A percentile compares a stretch with the other conserved stretches of the same genome.
Conservation (phyloP, 2,113 vertebrate genomes). For the Addax nasomaculatus region DNA sequence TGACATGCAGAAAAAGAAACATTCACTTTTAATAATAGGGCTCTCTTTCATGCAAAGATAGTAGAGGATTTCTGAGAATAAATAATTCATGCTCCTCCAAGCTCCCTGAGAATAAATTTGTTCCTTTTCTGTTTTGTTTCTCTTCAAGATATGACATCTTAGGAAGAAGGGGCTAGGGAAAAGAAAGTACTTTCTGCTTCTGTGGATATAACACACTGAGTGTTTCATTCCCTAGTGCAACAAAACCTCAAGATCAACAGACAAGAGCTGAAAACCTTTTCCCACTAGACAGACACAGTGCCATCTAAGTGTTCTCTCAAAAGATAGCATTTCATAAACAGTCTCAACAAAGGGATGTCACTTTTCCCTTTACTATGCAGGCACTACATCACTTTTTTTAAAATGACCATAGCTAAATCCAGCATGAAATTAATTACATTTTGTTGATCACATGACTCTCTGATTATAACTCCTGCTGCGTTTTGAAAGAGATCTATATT, state of each 20-base stretch:
- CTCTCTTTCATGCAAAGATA: slow-evolving; percentile 78
- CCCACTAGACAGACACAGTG: slow-evolving; percentile 73
- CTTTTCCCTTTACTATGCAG: background rate
- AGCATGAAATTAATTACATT: slow-evolving; percentile 73
- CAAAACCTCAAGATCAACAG: slow-evolving; percentile 78
- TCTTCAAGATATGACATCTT: slow-evolving; percentile 80
- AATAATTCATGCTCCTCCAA: slow-evolving; percentile 81
- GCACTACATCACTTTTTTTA: slow-evolving; percentile 18
- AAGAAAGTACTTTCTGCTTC: slow-evolving; percentile 75
- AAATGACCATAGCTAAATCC: slow-evolving; percentile 44
- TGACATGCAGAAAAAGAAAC: slow-evolving; percentile 77
- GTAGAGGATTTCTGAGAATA: slow-evolving; percentile 79
- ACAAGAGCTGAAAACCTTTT: slow-evolving; percentile 78
- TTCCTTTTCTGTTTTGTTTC: slow-evolving; percentile 81
- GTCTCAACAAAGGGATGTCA: slow-evolving; percentile 63
- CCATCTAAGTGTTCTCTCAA: slow-evolving; percentile 73
- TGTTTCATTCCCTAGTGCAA: slow-evolving; percentile 74
- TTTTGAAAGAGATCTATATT: slow-evolving; percentile 35
- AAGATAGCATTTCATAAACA: slow-evolving; percentile 73
- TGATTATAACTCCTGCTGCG: background rate
- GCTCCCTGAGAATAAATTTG: slow-evolving; percentile 80
- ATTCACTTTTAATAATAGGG: slow-evolving; percentile 75
- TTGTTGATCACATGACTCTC: slow-evolving; percentile 51
- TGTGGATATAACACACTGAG: slow-evolving; percentile 65
- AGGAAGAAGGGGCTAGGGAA: slow-evolving; percentile 60